Evolutionary conservation across 2,113 vertebrate genomes (phyloP), one percentile per base, ranked within the genome.

Genomic region (Sinocyclocheilus anophthalmus): DNA sequence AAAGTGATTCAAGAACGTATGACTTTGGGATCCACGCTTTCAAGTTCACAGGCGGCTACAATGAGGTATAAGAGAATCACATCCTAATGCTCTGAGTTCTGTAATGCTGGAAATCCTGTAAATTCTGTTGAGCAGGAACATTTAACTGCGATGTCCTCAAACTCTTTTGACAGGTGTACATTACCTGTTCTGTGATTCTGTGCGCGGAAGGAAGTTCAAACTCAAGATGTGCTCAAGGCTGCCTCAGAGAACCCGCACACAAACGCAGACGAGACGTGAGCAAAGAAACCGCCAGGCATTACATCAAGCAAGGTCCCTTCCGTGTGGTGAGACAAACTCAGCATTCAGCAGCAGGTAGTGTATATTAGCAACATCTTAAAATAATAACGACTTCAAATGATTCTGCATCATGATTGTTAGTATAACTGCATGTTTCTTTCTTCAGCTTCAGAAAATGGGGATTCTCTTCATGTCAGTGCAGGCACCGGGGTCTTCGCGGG

Each of bases 11-110:
- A 3, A 91, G 83, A 0, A 7, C 50, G 0, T 94, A 82, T 91
- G 91, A 93, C 72, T 94, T 95, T 86, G 84, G 89, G 84, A 61
- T 95, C 48, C 89, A 94, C 76, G 91, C 91, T 2, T 95, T 95
- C 85, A 94, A 92, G 81, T 95, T 95, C 48, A 93, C 53, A 1
- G 94, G 94, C 84, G 81, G 89, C 83, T 91, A 76, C 70, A 89
- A 93, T 37, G 89, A 94, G 92, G 95, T 95, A 89, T 89, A 6
- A 16, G 1, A 39, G 30, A 79, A 37, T 50, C 18, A 77, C 9
- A 50, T 10, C 11, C 8, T n/a, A 13, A 59, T 79, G 30, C 20
- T 79, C 0, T 37, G 33, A 37, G 4, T 37, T 37, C 33, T 37
- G 33, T 37, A 37, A 37, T 37, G 37, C 37, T 37, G 37, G 37